These are phyloP conservation scores for Ectemnius lituratus DNA, from an alignment of 2,888 invertebrate genomes.

Conservation along the genomic window DNA sequence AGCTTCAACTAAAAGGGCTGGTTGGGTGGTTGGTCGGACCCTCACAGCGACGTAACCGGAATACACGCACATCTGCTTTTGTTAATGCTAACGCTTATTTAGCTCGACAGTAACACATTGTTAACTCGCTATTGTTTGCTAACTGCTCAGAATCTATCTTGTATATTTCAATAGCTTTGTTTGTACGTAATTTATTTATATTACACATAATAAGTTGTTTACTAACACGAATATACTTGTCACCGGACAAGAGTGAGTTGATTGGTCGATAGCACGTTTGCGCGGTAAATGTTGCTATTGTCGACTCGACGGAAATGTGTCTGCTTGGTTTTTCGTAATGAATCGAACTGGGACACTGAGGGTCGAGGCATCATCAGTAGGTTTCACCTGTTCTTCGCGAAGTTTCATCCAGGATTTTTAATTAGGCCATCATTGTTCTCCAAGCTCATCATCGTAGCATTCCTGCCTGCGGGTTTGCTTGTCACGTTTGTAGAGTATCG, in stretches of 20 bases:
- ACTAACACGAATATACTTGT: too few relatives aligned
- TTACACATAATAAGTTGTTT: too few relatives aligned
- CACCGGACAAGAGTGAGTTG: too few relatives aligned
- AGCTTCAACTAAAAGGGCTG: constrained; percentile 24
- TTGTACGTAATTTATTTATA: too few relatives aligned
- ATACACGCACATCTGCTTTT: not conserved
- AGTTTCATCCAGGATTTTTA: not conserved
- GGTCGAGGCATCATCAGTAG: constrained; percentile 22
- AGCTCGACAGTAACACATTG: too few relatives aligned
- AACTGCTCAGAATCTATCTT: too few relatives aligned
- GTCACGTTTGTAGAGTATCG: constrained; percentile 6
- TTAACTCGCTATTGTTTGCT: too few relatives aligned
- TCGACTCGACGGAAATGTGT: too few relatives aligned
- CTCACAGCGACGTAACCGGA: constrained; percentile 4
- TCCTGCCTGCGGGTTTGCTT: not conserved
- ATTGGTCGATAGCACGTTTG: too few relatives aligned
- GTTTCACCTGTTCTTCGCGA: not conserved
- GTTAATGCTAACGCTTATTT: not conserved
- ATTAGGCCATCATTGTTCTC: not conserved
- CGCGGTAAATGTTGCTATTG: too few relatives aligned
- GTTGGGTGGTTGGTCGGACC: constrained; percentile 72
- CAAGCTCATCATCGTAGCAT: not conserved
- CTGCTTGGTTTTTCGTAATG: too few relatives aligned
- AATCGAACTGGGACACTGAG: constrained; percentile 26
- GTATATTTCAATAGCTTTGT: too few relatives aligned